Base-by-base conservation (phyloP, 2,113 vertebrate genomes). In the Oreochromis niloticus region DNA sequence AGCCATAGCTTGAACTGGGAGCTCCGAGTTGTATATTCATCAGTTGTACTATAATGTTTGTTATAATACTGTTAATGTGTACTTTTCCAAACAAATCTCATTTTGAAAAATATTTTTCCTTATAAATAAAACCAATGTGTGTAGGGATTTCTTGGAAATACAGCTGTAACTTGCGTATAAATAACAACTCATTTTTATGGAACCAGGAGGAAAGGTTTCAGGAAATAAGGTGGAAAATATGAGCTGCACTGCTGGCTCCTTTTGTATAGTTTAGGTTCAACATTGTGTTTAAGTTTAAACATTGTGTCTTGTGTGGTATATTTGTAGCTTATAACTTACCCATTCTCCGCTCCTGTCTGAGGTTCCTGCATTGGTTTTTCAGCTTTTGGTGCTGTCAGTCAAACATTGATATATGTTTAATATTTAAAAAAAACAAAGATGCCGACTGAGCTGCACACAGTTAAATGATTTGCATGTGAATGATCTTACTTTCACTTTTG, bases 351-450 rank as follows among this genome's bases (percentile, higher is more conserved):
- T 0, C 57, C 73, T 2, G 78, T n/a, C 73, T 61, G 52, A 0
- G 3, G 80, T 3, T 94, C 93, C 56, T 87, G 89, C 7, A 93
- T 92, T 6, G 55, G 1, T 81, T 92, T 94, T 55, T 80, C 88
- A 46, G 87, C 12, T 56, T 89, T 93, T 2, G 81, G 22, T 80
- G 89, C 94, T 95, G 92, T 56, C 1, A n/a, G 68, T 41, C 6
- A 85, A 80, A 81, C 10, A 80, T n/a, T 7, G 3, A 12, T 1
- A 2, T 3, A 3, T 2, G 14, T 41, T 83, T 0, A 79, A 10
- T 8, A 5, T 27, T 39, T n/a, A 2, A 4, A 57, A 10, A 3
- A 83, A 66, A 39, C 22, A 54, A 8, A 41, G 10, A 57, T 84
- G 3, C 30, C 22, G 12, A 30, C 22, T 2, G 11, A 84, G 19